Percentiles rank a stretch among this genome's conserved stretches.
These are phyloP conservation scores for Lutjanus erythropterus DNA, from an alignment of 2,113 vertebrate genomes.

Conservation along the genomic window DNA sequence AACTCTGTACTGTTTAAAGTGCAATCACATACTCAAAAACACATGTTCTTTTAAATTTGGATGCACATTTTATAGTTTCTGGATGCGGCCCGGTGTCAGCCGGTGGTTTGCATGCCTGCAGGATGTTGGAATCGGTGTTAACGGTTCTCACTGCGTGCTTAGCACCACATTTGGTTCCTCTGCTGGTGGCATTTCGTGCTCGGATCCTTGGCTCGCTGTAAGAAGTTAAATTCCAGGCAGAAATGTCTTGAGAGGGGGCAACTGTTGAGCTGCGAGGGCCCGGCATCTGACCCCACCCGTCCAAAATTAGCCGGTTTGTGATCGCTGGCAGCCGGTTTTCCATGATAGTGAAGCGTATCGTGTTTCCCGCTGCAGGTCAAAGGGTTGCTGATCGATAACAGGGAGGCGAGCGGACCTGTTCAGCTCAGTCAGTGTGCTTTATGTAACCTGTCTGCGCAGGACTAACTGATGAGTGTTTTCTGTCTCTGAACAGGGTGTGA, in stretches of 20 bases:
- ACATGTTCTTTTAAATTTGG: too few species aligned
- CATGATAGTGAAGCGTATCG: background rate
- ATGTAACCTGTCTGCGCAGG: background rate
- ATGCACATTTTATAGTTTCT: too few species aligned
- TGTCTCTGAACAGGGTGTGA: constrained; percentile 71
- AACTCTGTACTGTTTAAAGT: too few species aligned
- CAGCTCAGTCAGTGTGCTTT: constrained; percentile 12
- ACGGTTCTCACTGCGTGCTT: constrained; percentile 17
- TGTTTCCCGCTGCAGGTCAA: constrained; percentile 41
- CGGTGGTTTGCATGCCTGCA: constrained; percentile 5
- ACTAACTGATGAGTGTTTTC: constrained; percentile 33
- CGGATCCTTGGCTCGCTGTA: background rate
- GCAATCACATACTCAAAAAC: too few species aligned
- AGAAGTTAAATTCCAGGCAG: constrained; percentile 40
- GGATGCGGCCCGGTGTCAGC: constrained; percentile 1
- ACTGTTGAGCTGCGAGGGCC: background rate
- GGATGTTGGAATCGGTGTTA: constrained; percentile 39
- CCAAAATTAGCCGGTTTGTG: constrained; percentile 68
- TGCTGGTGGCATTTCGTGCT: constrained; percentile 32
- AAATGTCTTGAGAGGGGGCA: constrained; percentile 36
- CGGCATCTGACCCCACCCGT: constrained; percentile 28
- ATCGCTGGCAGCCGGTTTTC: constrained; percentile 10
- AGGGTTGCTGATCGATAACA: constrained; percentile 35
- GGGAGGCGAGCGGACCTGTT: background rate
- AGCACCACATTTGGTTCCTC: constrained; percentile 29